Percentiles rank a stretch among this genome's conserved stretches.
Conservation (phyloP, 2,797 vertebrate species). For the Ispidina lecontei region DNA sequence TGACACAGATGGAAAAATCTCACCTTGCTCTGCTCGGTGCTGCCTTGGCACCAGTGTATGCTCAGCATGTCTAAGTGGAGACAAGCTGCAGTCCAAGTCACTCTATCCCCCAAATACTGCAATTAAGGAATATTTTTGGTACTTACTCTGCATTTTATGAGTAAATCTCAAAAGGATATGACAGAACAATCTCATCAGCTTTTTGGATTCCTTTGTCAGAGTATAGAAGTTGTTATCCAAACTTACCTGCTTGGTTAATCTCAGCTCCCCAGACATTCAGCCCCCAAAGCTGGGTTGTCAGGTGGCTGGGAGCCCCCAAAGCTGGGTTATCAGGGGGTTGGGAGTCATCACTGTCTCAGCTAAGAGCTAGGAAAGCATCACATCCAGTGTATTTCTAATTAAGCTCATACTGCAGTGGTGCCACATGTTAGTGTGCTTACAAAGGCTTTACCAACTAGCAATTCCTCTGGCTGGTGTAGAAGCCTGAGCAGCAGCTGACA, state of each 20-base stretch:
- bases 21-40: not conserved
- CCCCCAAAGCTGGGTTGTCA: not conserved
- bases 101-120: not conserved
- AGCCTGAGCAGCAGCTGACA: not conserved
- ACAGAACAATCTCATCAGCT: not conserved
- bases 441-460: not conserved
- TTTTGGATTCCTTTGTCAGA: not conserved
- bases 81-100: not conserved
- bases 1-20: not conserved
- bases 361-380: not conserved
- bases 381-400: fast-evolving
- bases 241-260: not conserved
- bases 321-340: too few relatives aligned
- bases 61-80: not conserved
- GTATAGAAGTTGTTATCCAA: too few relatives aligned
- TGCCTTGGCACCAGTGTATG: fast-evolving
- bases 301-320: not conserved
- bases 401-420: fast-evolving
- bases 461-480: not conserved
- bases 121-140: not conserved
- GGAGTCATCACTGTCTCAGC: not conserved
- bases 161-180: not conserved
- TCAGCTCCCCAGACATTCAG: not conserved
- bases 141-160: not conserved
- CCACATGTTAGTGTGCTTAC: too few relatives aligned